Evolutionary conservation across 2,113 vertebrate species (phyloP), one percentile per base, ranked within the genome.

Genomic region (Colaptes auratus): DNA sequence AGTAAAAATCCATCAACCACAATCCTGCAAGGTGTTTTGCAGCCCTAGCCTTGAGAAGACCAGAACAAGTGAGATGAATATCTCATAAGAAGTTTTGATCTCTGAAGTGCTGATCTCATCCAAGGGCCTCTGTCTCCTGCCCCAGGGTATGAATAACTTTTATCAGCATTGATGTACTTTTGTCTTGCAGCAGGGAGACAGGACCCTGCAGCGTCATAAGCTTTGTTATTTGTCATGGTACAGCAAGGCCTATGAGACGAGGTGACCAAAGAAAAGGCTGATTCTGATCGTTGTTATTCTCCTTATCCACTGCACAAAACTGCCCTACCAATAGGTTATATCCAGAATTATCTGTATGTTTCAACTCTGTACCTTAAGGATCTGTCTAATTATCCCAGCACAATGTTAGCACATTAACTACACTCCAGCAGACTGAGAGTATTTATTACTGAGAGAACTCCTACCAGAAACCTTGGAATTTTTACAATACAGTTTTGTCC

Each of bases 401-500:
- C 64, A 89, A 39, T 31, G 82, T 69, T 70, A 67, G 94, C 77
- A 73, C n/a, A 64, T 93, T 93, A 95, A 87, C 73, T 83, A 72
- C 67, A 80, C 90, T 91, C 50, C 81, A 87, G 48, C 55, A 93
- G 88, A 46, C 88, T 39, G 35, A 87, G 71, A 67, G 71, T 71
- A 79, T 95, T 95, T 94, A 94, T 93, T 96, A 58, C 66, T 56
- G 74, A 77, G 82, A 94, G 88, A 92, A 89, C 82, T 92, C 82
- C 92, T 88, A 86, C 82, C 58, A 90, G 90, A 94, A 95, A 93
- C 28, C 85, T 80, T 84, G 84, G 93, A 86, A 92, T 81, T 96
- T 96, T 96, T 91, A 92, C 95, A 95, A 94, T 96, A 90, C 75
- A 76, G 92, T 96, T 94, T 93, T 95, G 89, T 90, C 96, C 77